Evolutionary conservation across 2,888 invertebrate genomes (phyloP), one percentile per base, ranked within the genome.

Genomic region (Germaria angustata): DNA sequence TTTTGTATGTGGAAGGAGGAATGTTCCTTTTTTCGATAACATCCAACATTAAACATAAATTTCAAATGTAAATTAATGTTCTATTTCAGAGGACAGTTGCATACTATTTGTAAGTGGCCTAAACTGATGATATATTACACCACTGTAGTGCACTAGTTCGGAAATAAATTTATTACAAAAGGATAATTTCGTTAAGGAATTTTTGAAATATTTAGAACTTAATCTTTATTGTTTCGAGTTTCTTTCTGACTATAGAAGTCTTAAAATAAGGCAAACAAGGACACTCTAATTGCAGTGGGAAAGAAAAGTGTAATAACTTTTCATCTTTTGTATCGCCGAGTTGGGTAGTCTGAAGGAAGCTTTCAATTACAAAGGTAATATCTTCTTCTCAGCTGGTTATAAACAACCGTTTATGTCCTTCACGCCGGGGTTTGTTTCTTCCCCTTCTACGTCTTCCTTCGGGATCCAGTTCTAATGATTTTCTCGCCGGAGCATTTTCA

Each of bases 21-120:
- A 55, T 41, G 46, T 34, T 28, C 3, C 3, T 28, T 3, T 53
- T 59, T 61, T 41, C 41, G 59, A 32, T 76, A 59, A 68, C 68
- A 68, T 1, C 20, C 13, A 49, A 46, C 36, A 59, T 65, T 53
- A 53, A 11, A 20, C 39, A 79, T 75, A 79, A 63, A 68, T 73
- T 68, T 81, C 3, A 49, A 81, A 81, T 81, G 59, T 68, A 63
- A 73, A 77, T 73, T 68, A 73, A 73, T 81, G 77, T 17, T 22
- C 11, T 59, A 32, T 51, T 44, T 9, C 24, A 28, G 15, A 7
- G 36, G 15, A 72, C 36, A 36, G n/a, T 75, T 36, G 4, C 22
- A 41, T 2, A 11, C 6, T 7, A 24, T 5, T 2, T 28, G 32
- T 32, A 11, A 46, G 2, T 49, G 7, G 13, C 22, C n/a, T n/a